Conservation (phyloP, 92 coral and sea anemone species). For the Phenganax marumi region DNA sequence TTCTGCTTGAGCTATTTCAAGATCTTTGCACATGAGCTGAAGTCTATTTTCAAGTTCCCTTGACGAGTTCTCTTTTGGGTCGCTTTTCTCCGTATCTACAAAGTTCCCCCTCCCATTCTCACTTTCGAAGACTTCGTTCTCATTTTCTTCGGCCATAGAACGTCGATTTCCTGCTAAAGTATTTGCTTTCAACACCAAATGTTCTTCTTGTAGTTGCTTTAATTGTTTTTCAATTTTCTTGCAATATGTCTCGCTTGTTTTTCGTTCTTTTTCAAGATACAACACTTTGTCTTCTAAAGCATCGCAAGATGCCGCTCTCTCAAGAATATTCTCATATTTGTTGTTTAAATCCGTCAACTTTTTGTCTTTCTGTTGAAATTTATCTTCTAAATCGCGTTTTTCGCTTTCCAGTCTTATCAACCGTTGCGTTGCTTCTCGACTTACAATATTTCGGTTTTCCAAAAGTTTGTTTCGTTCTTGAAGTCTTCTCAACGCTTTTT, state of each 20-base stretch:
- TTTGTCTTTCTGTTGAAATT: slow-evolving; percentile 57
- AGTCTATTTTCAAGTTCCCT: neutral
- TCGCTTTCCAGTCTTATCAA: slow-evolving; percentile 67
- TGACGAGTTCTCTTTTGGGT: neutral
- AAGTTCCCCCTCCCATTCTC: neutral
- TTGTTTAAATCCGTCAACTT: slow-evolving; percentile 56
- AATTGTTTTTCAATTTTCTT: slow-evolving; percentile 66
- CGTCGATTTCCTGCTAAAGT: neutral
- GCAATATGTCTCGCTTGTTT: slow-evolving; percentile 46
- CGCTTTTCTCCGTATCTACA: neutral
- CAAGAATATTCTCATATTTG: slow-evolving; percentile 59
- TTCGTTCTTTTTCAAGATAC: slow-evolving; percentile 77
- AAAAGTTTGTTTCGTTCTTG: slow-evolving; percentile 67
- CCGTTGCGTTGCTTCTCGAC: slow-evolving; percentile 68
- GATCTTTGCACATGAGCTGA: slow-evolving; percentile 17
- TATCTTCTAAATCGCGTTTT: slow-evolving; percentile 67
- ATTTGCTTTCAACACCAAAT: slow-evolving; percentile 22
- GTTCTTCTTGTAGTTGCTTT: slow-evolving; percentile 49
- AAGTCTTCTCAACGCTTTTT: slow-evolving; percentile 53
- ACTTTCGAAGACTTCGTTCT: neutral
- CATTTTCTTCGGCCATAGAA: slow-evolving; percentile 2
- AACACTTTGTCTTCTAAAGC: slow-evolving; percentile 79
- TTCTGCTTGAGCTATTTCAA: slow-evolving; percentile 34
- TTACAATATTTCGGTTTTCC: slow-evolving; percentile 61
- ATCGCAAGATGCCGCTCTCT: slow-evolving; percentile 72